These are phyloP conservation scores for Ectemnius cavifrons DNA, from an alignment of 2,888 invertebrate species.

Conservation along the genomic window DNA sequence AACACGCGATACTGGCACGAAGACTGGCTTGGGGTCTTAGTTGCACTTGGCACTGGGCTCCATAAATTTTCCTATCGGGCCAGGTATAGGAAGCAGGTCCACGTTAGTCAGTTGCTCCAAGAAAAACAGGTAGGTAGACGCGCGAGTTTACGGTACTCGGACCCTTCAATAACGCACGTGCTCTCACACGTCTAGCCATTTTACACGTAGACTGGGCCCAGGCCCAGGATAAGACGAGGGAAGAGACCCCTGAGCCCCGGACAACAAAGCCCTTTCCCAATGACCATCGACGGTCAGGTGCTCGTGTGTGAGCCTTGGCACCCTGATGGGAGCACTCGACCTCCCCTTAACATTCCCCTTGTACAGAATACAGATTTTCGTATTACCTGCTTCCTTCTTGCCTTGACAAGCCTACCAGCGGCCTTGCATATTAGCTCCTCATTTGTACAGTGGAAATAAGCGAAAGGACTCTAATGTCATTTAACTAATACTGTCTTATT, in stretches of 20 bases:
- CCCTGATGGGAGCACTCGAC: constrained; percentile 48
- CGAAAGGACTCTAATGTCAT: neutral
- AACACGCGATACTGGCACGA: constrained; percentile 22
- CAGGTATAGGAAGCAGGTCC: constrained; percentile 36
- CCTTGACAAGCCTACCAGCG: neutral
- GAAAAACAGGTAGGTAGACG: constrained; percentile 38
- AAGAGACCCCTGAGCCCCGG: constrained; percentile 19
- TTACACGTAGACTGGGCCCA: constrained; percentile 2
- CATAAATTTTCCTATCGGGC: constrained; percentile 53
- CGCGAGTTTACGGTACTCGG: constrained; percentile 34
- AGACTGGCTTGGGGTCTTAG: constrained; percentile 8
- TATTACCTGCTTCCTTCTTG: constrained; percentile 31
- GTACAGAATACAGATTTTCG: constrained; percentile 19
- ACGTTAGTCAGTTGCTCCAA: constrained; percentile 22
- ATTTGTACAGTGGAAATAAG: constrained; percentile 18
- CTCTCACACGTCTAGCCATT: constrained; percentile 13
- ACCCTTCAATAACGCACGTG: constrained; percentile 31
- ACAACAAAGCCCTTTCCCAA: constrained; percentile 30
- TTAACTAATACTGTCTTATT: neutral
- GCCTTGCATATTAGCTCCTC: constrained; percentile 30
- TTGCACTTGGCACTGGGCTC: constrained; percentile 49
- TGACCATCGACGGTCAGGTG: constrained; percentile 44
- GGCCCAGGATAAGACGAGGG: constrained; percentile 3
- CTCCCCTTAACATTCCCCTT: constrained; percentile 25
- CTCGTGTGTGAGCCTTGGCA: constrained; percentile 36